A percentile compares a stretch with the other conserved stretches of the same genome.
These are phyloP conservation scores for Phoeniculus purpureus DNA, from an alignment of 2,797 vertebrate genomes.

Conservation along the genomic window DNA sequence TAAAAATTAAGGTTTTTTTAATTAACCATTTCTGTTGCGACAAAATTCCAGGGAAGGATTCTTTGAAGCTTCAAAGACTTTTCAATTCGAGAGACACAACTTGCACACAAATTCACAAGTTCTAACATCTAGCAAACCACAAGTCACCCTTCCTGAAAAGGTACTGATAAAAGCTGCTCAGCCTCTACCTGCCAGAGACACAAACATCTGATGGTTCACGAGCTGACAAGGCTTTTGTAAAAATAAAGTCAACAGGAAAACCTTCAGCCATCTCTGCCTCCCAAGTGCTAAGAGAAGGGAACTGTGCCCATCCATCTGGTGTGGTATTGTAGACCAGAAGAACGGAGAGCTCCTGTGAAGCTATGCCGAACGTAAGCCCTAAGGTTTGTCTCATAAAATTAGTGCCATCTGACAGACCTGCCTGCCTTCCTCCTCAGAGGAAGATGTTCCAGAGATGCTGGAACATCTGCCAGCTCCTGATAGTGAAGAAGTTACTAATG, in stretches of 20 bases:
- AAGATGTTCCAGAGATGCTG: neutral
- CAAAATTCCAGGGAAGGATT: neutral
- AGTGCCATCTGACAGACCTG: constrained; percentile 37
- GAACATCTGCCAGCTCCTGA: neutral
- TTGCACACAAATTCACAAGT: neutral
- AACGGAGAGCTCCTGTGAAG: constrained; percentile 1
- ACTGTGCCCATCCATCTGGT: constrained; percentile 33
- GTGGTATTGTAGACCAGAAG: rapidly evolving
- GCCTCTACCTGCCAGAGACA: neutral
- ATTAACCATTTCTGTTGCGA: neutral
- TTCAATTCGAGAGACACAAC: neutral
- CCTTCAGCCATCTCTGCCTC: constrained; percentile 2
- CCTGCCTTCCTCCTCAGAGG: neutral
- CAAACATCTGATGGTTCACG: neutral
- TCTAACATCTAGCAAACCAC: neutral
- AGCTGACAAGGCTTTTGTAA: neutral
- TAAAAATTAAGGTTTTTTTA: neutral
- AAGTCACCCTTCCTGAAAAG: neutral
- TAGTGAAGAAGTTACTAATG: neutral
- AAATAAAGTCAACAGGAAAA: constrained; percentile 50
- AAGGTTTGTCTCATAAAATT: constrained; percentile 23
- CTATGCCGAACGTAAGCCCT: neutral
- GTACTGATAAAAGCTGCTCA: neutral
- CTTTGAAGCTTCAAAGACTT: neutral
- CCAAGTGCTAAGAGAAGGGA: neutral